A percentile compares a stretch with the other conserved stretches of the same genome.
Conservation (phyloP, 2,113 vertebrate species). For the Cyanoramphus novaezelandiae region DNA sequence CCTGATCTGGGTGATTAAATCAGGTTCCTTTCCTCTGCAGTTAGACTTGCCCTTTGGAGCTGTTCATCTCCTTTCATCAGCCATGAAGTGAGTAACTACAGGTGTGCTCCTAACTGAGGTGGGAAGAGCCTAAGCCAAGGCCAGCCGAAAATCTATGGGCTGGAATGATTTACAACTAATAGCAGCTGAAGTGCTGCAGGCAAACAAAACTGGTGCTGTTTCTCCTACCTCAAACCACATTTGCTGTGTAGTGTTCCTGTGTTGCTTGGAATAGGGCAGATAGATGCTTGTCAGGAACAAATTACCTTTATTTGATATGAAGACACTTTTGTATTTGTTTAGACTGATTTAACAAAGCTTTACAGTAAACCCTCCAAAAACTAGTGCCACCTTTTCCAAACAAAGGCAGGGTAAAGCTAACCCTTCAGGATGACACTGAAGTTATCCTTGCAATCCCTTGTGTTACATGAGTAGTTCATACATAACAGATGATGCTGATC, state of each 20-base stretch:
- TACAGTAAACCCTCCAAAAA: background rate
- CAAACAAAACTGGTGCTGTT: background rate
- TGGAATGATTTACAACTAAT: background rate
- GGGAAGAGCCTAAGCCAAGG: background rate
- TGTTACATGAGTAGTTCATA: background rate
- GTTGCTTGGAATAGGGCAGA: background rate
- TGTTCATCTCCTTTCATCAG: background rate
- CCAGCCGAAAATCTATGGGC: background rate
- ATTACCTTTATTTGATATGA: background rate
- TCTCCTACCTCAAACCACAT: background rate
- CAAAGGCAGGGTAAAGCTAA: background rate
- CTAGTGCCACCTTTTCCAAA: background rate
- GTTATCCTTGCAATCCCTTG: background rate
- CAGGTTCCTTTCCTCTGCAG: background rate
- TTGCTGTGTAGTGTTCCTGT: background rate
- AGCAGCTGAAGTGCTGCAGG: background rate
- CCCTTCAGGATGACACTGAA: background rate
- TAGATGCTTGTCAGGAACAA: background rate
- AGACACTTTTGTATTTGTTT: background rate
- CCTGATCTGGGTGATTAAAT: background rate
- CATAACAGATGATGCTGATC: conserved; percentile 3
- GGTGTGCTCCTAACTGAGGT: background rate
- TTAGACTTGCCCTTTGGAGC: background rate
- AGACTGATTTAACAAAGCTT: background rate
- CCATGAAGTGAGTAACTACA: background rate